phyloP scores from a whole-genome alignment of 30 jellyfish, hydroid and myxozoan genomes.

The Hydractinia echinata region DNA sequence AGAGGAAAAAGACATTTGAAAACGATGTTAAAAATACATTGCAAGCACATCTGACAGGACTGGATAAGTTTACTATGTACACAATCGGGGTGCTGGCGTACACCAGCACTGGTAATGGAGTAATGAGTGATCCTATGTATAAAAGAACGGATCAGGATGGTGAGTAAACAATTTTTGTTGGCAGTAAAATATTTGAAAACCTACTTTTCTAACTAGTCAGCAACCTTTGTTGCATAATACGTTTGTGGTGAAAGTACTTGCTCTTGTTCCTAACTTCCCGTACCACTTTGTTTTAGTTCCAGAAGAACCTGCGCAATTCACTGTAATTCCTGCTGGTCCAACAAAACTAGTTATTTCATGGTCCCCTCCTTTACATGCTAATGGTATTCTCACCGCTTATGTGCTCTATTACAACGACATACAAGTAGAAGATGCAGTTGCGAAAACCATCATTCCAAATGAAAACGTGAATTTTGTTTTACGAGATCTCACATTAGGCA shows the following conservation, averaged over 20 bases:
- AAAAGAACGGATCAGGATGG: conserved; percentile 81
- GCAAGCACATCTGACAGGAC: conserved; percentile 53
- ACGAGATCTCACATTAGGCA: conserved; percentile 68
- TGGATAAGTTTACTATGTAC: conserved; percentile 56
- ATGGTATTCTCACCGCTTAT: conserved; percentile 71
- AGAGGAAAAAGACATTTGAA: conserved; percentile 10
- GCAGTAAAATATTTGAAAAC: too few species aligned
- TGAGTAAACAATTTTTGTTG: neutral
- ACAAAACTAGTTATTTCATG: conserved; percentile 76
- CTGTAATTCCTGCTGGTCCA: conserved; percentile 88
- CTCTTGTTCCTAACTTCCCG: neutral
- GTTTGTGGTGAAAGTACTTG: neutral
- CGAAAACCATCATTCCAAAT: conserved; percentile 36
- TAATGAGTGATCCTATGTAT: conserved; percentile 27
- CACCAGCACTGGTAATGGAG: conserved; percentile 86
- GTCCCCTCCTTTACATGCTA: conserved; percentile 71
- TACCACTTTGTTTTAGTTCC: conserved; percentile 50
- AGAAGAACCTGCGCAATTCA: conserved; percentile 70
- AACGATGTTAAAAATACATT: conserved; percentile 31
- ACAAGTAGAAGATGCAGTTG: conserved; percentile 43
- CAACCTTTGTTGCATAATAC: neutral
- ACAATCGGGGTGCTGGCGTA: conserved; percentile 69
- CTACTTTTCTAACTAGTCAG: neutral
- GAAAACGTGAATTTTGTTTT: conserved; percentile 42
- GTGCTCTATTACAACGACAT: conserved; percentile 54